Base-by-base conservation (phyloP, 2,888 invertebrate species). In the Chrysina gloriosa region DNA sequence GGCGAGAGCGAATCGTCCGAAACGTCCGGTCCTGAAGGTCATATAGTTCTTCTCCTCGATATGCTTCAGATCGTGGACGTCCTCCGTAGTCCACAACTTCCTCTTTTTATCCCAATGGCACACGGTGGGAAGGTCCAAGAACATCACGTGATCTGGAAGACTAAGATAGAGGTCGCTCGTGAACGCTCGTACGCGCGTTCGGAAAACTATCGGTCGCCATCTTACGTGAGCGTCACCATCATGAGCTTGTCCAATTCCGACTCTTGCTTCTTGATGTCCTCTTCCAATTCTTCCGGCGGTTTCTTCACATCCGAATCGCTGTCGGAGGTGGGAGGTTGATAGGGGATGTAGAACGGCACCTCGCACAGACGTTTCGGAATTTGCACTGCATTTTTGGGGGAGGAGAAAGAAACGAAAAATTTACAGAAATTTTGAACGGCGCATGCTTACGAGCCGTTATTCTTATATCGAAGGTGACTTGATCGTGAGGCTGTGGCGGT, bases 1-100 rank as follows among this genome's bases (percentile, higher is more conserved):
- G 0, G 92, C 94, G 69, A 95, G 86, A 0, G 91, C 94, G 69
- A 92, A 90, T 0, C 89, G 88, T 0, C 82, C 83, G 72, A 92
- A 85, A 63, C 89, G 86, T 0, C 92, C 92, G 0, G 91, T 91
- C 61, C 93, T 85, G 77, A 95, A 94, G 71, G 92, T 90, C 45
- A 94, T 84, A 0, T 88, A 89, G 3, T 92, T 88, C 77, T 93
- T 93, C 76, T 95, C 94, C 79, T 95, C 95, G 78, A 94, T 94
- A 77, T 91, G 95, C 80, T 94, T 93, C 21, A 81, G 69, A 68
- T 83, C 82, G 69, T 79, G 75, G 0, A 83, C 74, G 31, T 81
- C 77, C 3, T 71, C 72, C 25, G 77, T 80, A 0, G 76, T 75
- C 84, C 84, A 84, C 0, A 67, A 58, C n/a, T 74, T 71, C 3